Conservation (phyloP, 1,140 invertebrate genomes). For the Nephotettix cincticeps region DNA sequence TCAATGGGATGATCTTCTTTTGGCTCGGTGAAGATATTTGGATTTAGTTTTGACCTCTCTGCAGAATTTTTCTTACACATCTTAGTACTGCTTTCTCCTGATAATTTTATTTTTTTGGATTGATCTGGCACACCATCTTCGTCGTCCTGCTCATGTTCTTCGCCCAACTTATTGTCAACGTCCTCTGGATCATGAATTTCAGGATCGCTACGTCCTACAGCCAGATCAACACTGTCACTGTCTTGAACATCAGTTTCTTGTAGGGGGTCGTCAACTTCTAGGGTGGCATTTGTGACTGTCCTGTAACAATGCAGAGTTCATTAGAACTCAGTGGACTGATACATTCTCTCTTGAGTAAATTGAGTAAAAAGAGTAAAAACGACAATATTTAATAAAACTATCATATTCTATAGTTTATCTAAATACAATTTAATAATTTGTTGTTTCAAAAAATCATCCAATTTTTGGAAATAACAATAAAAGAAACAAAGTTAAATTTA, state of each 20-base stretch:
- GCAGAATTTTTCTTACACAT: background rate
- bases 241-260: background rate
- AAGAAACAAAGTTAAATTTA: no score
- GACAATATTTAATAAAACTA: no score
- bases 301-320: background rate
- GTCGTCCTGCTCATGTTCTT: background rate
- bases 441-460: no score
- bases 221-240: background rate
- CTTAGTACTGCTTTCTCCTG: background rate
- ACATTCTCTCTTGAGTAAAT: background rate
- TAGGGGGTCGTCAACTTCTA: background rate
- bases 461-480: no score
- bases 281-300: background rate
- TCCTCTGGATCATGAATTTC: background rate
- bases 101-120: background rate
- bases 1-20: slow-evolving; percentile 25
- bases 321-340: background rate
- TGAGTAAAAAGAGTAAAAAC: background rate
- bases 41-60: background rate
- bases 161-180: background rate
- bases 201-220: background rate
- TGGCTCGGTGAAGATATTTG: background rate
- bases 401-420: no score
- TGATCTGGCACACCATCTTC: background rate
- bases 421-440: no score